phyloP scores from a whole-genome alignment of 2,797 vertebrate species.

The Limosa lapponica region DNA sequence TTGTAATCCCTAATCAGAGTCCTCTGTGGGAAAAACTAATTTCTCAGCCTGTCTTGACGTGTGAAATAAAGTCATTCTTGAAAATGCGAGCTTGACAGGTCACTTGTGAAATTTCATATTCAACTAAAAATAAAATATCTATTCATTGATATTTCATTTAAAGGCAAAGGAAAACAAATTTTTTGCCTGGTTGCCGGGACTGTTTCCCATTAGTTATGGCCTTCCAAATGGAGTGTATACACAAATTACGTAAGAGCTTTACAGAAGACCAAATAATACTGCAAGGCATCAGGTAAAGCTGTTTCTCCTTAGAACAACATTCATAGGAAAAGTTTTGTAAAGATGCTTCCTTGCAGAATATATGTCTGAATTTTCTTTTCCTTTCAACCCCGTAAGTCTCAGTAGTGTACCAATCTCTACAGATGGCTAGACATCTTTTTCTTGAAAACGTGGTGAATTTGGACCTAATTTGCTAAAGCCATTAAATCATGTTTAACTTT shows the following conservation, averaged over 20 bases:
- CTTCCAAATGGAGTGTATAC: neutral
- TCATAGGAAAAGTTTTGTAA: neutral
- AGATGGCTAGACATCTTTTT: neutral
- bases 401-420: neutral
- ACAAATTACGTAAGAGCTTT: neutral
- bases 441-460: neutral
- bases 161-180: constrained; percentile 63
- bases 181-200: neutral
- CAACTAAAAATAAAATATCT: constrained; percentile 76
- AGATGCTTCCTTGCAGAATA: neutral
- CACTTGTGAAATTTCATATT: constrained; percentile 72
- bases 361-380: neutral
- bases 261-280: neutral
- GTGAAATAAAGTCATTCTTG: constrained; percentile 77
- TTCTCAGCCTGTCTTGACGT: constrained; percentile 72
- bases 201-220: neutral
- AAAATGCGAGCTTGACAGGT: constrained; percentile 71
- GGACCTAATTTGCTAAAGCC: neutral
- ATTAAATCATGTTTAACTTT: neutral
- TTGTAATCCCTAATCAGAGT: constrained; percentile 74
- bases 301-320: neutral
- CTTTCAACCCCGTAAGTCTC: neutral
- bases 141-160: constrained; percentile 78
- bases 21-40: constrained; percentile 74
- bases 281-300: neutral